These are phyloP conservation scores for Bicyclus anynana DNA, from an alignment of 1,140 invertebrate genomes.

Conservation along the genomic window DNA sequence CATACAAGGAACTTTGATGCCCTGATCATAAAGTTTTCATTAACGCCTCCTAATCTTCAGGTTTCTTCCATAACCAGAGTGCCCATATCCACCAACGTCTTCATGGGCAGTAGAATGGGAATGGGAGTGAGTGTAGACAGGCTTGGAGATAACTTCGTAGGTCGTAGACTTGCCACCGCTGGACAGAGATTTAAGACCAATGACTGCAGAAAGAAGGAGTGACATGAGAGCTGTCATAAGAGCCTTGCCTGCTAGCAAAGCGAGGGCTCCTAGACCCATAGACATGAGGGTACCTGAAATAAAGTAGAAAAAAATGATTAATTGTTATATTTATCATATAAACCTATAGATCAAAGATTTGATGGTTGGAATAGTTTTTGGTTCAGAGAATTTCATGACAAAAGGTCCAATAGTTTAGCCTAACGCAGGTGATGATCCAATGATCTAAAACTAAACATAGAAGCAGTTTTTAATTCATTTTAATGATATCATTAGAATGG, in stretches of 20 bases:
- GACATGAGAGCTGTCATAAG: conserved; percentile 90
- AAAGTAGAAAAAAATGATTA: too few relatives aligned
- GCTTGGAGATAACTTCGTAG: conserved; percentile 90
- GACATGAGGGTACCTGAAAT: conserved; percentile 83
- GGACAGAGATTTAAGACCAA: conserved; percentile 85
- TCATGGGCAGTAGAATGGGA: conserved; percentile 84
- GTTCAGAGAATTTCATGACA: too few relatives aligned
- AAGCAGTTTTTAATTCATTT: too few relatives aligned
- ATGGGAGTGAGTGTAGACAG: conserved; percentile 84
- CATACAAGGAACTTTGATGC: conserved; percentile 1
- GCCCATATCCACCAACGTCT: conserved; percentile 80
- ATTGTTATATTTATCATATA: too few relatives aligned
- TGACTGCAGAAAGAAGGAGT: conserved; percentile 85
- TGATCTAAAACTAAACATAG: too few relatives aligned
- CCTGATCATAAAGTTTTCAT: neutral
- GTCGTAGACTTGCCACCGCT: conserved; percentile 85
- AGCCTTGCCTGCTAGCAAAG: conserved; percentile 89
- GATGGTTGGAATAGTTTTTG: too few relatives aligned
- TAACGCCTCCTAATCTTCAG: conserved; percentile 47
- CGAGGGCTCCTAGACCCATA: conserved; percentile 85
- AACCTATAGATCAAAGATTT: too few relatives aligned
- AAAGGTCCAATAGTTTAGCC: too few relatives aligned
- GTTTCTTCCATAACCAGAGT: conserved; percentile 79
- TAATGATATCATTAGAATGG: too few relatives aligned
- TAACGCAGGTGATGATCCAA: too few relatives aligned